Conservation (phyloP, 2,888 invertebrate genomes). For the Dendrolimus pini region DNA sequence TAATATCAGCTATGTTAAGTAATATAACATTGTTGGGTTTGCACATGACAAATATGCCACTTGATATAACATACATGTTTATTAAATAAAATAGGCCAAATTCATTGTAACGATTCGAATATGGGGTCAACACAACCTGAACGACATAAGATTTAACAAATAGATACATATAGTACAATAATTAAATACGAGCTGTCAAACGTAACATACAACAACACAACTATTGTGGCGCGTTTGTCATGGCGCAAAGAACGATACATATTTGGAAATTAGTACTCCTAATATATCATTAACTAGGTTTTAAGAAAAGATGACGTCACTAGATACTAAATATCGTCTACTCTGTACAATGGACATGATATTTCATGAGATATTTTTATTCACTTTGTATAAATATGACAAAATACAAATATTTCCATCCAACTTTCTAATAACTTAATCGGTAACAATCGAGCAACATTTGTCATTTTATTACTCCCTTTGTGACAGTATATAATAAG, state of each 20-base stretch:
- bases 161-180: conserved; percentile 27
- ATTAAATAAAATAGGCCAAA: conserved; percentile 61
- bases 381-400: conserved; percentile 71
- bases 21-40: conserved; percentile 53
- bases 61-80: conserved; percentile 24
- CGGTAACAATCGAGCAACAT: conserved; percentile 71
- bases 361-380: conserved; percentile 66
- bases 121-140: conserved; percentile 63
- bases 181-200: conserved; percentile 33
- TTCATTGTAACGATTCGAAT: conserved; percentile 58
- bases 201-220: conserved; percentile 34
- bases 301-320: conserved; percentile 58
- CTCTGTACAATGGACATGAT: conserved; percentile 73
- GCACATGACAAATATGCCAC: conserved; percentile 62
- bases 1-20: conserved; percentile 70
- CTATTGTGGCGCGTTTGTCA: conserved; percentile 55
- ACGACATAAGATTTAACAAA: conserved; percentile 38
- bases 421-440: conserved; percentile 62
- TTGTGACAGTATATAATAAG: conserved; percentile 61
- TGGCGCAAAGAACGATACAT: conserved; percentile 55
- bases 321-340: conserved; percentile 66
- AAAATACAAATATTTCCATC: conserved; percentile 72
- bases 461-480: conserved; percentile 62
- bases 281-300: conserved; percentile 65
- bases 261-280: conserved; percentile 62